These are phyloP conservation scores for Drymonia ruficornis DNA, from an alignment of 2,888 invertebrate species.

Conservation along the genomic window DNA sequence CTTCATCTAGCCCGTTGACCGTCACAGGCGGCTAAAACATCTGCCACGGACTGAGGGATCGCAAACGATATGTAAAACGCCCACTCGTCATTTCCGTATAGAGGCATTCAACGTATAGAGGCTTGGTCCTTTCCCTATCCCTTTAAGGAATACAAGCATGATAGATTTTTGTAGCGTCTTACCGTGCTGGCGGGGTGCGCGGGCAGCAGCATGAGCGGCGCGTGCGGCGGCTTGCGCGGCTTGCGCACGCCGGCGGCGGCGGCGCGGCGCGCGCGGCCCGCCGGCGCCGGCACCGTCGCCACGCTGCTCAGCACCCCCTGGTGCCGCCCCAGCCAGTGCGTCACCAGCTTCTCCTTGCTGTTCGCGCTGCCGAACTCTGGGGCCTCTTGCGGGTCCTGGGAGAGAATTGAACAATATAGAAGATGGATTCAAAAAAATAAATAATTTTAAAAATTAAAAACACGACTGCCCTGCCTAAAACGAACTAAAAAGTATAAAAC, in stretches of 20 bases:
- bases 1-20: too few species aligned
- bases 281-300: slow-evolving; percentile 25
- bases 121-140: too few species aligned
- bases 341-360: slow-evolving; percentile 83
- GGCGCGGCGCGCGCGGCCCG: slow-evolving; percentile 32
- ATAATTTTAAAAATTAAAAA: too few species aligned
- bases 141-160: too few species aligned
- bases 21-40: too few species aligned
- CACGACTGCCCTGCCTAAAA: too few species aligned
- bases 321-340: slow-evolving; percentile 84
- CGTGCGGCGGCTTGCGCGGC: slow-evolving; percentile 54
- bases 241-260: slow-evolving; percentile 73
- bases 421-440: too few species aligned
- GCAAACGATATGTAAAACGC: too few species aligned
- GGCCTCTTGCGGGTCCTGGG: slow-evolving; percentile 40
- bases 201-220: slow-evolving; percentile 66
- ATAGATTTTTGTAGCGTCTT: slow-evolving; percentile 14
- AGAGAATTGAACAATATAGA: not conserved
- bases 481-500: too few species aligned
- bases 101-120: too few species aligned
- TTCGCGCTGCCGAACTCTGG: slow-evolving; percentile 75
- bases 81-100: too few species aligned
- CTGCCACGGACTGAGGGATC: too few species aligned
- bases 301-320: slow-evolving; percentile 27
- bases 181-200: slow-evolving; percentile 79